Evolutionary conservation across 2,113 vertebrate species (phyloP).

Genomic region (Corythornis cristatus): DNA sequence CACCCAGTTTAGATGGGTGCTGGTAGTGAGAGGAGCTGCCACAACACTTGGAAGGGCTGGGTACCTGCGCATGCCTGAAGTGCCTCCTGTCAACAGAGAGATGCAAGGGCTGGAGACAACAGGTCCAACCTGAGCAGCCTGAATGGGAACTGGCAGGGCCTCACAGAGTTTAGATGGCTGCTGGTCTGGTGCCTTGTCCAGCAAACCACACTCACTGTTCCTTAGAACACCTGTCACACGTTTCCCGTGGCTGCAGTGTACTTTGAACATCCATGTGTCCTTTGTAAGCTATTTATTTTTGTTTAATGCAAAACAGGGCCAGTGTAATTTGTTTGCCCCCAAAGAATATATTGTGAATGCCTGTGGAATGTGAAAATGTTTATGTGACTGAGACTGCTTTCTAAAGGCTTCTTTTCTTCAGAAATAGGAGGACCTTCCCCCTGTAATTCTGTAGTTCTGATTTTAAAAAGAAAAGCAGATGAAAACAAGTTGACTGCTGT

Average conservation of each 20-base stretch:
- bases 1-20: background rate
- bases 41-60: background rate
- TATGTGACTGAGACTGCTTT: background rate
- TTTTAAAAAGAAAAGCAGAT: slow-evolving; percentile 23
- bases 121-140: background rate
- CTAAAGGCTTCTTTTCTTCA: background rate
- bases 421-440: background rate
- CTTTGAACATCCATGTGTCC: background rate
- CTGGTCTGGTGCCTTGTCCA: background rate
- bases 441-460: background rate
- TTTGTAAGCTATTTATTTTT: background rate
- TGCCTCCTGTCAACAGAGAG: background rate
- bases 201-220: background rate
- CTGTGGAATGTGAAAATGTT: background rate
- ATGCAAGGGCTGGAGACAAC: background rate
- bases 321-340: background rate
- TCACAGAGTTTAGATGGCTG: background rate
- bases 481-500: slow-evolving; percentile 6
- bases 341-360: background rate
- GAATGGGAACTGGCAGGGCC: background rate
- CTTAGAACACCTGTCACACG: background rate
- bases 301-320: background rate
- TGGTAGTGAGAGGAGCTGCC: background rate
- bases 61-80: background rate
- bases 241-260: background rate